Evolutionary conservation across 2,888 invertebrate species (phyloP).

Genomic region (Buathra laborator): DNA sequence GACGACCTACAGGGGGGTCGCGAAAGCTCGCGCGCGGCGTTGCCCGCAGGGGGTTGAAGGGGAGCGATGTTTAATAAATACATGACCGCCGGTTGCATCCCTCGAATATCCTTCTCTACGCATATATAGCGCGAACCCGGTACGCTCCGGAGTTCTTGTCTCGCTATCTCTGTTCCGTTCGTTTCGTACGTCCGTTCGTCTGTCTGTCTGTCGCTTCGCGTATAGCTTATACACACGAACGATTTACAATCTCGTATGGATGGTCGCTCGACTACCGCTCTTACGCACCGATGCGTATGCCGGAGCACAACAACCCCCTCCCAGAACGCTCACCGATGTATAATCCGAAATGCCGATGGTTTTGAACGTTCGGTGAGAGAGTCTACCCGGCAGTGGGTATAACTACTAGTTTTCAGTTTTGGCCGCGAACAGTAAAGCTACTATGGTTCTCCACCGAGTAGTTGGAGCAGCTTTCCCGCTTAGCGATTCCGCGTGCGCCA

Average conservation of each 20-base stretch:
- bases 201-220: slow-evolving; percentile 64
- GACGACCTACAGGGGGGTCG: slow-evolving; percentile 9
- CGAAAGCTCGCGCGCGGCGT: background rate
- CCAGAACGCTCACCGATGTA: slow-evolving; percentile 42
- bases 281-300: slow-evolving; percentile 57
- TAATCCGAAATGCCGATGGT: slow-evolving; percentile 68
- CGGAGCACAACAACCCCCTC: slow-evolving; percentile 52
- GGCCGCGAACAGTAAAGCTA: background rate
- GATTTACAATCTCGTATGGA: slow-evolving; percentile 69
- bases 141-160: slow-evolving; percentile 11
- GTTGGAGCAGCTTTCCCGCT: slow-evolving; percentile 29
- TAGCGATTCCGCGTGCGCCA: slow-evolving; percentile 10
- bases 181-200: slow-evolving; percentile 21
- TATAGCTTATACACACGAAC: slow-evolving; percentile 76
- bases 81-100: slow-evolving; percentile 70
- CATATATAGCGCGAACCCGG: slow-evolving; percentile 13
- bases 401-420: background rate
- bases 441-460: background rate
- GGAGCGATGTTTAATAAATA: slow-evolving; percentile 78
- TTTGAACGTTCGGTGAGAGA: slow-evolving; percentile 18
- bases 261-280: slow-evolving; percentile 41
- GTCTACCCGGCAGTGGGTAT: background rate
- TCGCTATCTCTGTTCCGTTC: slow-evolving; percentile 23
- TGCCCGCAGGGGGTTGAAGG: slow-evolving; percentile 44
- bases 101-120: background rate